phyloP scores from a whole-genome alignment of 2,113 vertebrate genomes.

The Hemichromis elongatus region DNA sequence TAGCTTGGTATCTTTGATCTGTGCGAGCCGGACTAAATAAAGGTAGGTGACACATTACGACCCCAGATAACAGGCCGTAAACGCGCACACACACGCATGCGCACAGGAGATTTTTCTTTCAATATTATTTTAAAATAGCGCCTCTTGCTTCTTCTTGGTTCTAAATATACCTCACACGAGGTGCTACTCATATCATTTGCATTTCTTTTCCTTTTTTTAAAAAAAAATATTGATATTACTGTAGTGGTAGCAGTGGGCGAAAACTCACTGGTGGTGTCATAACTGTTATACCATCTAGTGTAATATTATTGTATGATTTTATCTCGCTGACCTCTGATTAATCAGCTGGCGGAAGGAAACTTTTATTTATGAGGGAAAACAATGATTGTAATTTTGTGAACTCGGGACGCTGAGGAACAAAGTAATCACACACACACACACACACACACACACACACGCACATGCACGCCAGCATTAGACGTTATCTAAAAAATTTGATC shows the following conservation, averaged over 20 bases:
- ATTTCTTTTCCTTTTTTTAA: neutral
- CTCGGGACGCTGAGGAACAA: neutral
- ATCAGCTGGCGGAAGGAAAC: slow-evolving; percentile 25
- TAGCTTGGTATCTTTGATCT: neutral
- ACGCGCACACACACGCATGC: neutral
- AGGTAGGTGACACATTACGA: neutral
- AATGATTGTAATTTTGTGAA: slow-evolving; percentile 17
- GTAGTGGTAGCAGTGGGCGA: neutral
- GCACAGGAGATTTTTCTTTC: neutral
- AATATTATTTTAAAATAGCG: neutral
- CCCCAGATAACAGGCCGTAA: neutral
- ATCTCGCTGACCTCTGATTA: slow-evolving; percentile 13
- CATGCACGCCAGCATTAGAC: neutral
- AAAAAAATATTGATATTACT: neutral
- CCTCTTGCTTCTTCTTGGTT: neutral
- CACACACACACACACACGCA: neutral
- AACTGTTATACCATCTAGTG: neutral
- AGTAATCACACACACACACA: slow-evolving; percentile 20
- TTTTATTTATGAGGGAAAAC: slow-evolving; percentile 32
- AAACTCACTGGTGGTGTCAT: neutral
- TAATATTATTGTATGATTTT: neutral
- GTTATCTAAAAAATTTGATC: slow-evolving; percentile 57
- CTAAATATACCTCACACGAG: neutral
- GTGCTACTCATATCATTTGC: neutral
- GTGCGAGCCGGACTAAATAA: neutral